Conservation (phyloP, 2,113 vertebrate species). For the Sorex araneus region DNA sequence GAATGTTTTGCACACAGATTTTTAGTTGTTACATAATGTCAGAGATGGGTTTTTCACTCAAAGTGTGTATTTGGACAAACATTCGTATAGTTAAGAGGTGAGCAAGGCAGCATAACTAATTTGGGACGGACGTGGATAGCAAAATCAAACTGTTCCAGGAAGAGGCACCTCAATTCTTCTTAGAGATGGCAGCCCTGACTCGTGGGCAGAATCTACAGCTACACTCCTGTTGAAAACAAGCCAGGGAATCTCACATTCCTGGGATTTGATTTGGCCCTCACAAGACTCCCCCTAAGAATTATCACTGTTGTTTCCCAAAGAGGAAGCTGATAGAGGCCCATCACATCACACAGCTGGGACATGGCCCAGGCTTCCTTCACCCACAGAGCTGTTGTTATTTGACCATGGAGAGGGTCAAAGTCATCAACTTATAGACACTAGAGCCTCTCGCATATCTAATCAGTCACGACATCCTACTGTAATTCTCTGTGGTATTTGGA, state of each 20-base stretch:
- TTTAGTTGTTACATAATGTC: neutral
- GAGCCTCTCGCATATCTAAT: neutral
- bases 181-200: neutral
- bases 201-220: neutral
- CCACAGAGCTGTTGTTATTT: neutral
- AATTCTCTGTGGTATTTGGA: neutral
- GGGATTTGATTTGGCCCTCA: neutral
- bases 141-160: slow-evolving; percentile 46
- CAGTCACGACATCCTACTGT: slow-evolving; percentile 20
- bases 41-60: neutral
- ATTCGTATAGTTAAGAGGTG: slow-evolving; percentile 16
- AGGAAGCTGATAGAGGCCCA: neutral
- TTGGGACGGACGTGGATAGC: neutral
- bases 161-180: slow-evolving; percentile 12
- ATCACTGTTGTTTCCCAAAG: slow-evolving; percentile 39
- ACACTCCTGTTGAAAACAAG: neutral
- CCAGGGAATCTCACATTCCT: neutral
- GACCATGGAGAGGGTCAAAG: neutral
- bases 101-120: slow-evolving; percentile 35
- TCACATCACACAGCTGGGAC: slow-evolving; percentile 2
- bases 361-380: neutral
- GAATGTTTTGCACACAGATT: slow-evolving; percentile 10
- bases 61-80: neutral
- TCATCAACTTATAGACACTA: neutral
- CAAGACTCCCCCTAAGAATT: slow-evolving; percentile 1